Conservation (phyloP, 2,888 invertebrate species). For the Pycnomerus fuliginosus region DNA sequence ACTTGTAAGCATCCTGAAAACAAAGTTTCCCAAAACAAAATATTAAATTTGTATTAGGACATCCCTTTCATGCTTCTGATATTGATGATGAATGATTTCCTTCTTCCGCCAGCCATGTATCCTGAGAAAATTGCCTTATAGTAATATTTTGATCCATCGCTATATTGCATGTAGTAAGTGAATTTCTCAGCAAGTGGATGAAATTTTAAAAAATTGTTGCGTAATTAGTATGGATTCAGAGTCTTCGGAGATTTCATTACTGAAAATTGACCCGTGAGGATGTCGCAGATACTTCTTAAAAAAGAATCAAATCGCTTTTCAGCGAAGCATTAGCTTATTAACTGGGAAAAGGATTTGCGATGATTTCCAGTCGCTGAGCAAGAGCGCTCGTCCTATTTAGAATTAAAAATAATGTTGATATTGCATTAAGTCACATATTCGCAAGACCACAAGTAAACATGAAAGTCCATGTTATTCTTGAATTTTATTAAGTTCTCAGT, state of each 20-base stretch:
- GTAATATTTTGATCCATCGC: slow-evolving; percentile 21
- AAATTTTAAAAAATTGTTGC: slow-evolving; percentile 18
- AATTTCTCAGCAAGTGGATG: slow-evolving; percentile 16
- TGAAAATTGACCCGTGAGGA: slow-evolving; percentile 1
- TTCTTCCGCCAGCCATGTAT: slow-evolving; percentile 17
- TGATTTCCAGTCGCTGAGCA: too few species aligned
- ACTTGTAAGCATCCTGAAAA: too few species aligned
- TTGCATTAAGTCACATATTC: too few species aligned
- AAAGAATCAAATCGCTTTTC: too few species aligned
- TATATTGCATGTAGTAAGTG: slow-evolving; percentile 20
- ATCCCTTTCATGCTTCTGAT: slow-evolving; percentile 16
- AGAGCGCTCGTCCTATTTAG: too few species aligned
- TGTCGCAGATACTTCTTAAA: slow-evolving; percentile 7
- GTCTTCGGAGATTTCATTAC: not conserved
- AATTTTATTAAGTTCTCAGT: slow-evolving; percentile 24
- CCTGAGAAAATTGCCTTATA: slow-evolving; percentile 19
- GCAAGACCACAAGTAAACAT: slow-evolving; percentile 15
- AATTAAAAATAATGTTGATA: not conserved
- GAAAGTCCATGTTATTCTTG: slow-evolving; percentile 21
- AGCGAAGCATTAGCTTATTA: too few species aligned
- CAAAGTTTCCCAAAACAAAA: slow-evolving; percentile 9
- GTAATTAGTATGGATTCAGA: slow-evolving; percentile 11
- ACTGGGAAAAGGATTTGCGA: too few species aligned
- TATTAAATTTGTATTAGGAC: slow-evolving; percentile 20
- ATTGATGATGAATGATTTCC: slow-evolving; percentile 24